Base-by-base conservation (phyloP, 2,888 invertebrate species). In the Anoplius nigerrimus region DNA sequence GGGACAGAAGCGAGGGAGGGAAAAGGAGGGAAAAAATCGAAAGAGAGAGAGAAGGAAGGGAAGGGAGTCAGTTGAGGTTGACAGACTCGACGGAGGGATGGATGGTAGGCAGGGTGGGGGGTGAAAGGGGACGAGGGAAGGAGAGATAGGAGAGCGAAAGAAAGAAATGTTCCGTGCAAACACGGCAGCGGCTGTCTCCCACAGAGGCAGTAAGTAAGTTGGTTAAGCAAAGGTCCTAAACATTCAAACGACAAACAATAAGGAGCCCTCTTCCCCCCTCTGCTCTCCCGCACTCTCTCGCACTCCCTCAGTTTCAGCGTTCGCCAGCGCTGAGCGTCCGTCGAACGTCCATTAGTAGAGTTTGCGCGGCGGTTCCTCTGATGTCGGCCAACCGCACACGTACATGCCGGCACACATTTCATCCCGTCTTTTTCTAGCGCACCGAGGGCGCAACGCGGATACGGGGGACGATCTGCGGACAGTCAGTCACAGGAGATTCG, bases 301-400 rank as follows among this genome's bases (percentile, higher is more conserved):
- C 55, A 56, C 67, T 42, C 27, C 48, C 51, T 51, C 11, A 16
- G n/a, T 22, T 16, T 34, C 16, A 15, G 72, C 73, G 70, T 75
- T 71, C 62, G 64, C 3, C 21, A 34, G 34, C 11, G 11, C 54
- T 54, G 43, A 42, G 15, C 43, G 42, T 42, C 57, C 71, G 71
- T 76, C 74, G 74, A 79, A 76, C 74, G 84, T 87, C 87, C 88
- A 88, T 88, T 88, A 88, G 87, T 84, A 80, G 83, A 87, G 88
- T 88, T 88, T 88, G 88, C 86, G 87, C 81, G 88, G 87, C 87
- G 88, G 88, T 83, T 78, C 81, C 85, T 88, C 82, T 88, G 88
- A 88, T 84, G 83, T 87, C 80, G 73, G 71, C 75, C 76, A 79
- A 83, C 84, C 84, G 82, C 78, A 45, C 71, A 68, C 68, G 55